A percentile compares a stretch with the other conserved stretches of the same genome.
Evolutionary conservation across 1,140 invertebrate species (phyloP).

Genomic region (Wiebesia pumilae): DNA sequence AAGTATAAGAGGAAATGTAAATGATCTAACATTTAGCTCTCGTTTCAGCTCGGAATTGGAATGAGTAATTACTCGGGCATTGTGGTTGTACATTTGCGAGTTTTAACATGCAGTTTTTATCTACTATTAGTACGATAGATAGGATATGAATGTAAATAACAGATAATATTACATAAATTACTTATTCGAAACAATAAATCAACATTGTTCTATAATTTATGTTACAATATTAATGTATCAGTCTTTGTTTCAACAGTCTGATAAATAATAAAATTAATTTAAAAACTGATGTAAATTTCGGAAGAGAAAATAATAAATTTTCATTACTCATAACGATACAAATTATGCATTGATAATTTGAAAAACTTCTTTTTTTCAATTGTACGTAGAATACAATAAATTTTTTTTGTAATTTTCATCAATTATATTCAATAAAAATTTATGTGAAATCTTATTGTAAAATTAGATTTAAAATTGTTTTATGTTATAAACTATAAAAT

Average conservation of each 20-base stretch:
- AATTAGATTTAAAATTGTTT: no score
- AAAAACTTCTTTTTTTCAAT: no score
- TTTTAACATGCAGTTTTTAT: neutral
- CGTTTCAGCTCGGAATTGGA: neutral
- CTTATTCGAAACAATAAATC: neutral
- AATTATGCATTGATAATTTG: no score
- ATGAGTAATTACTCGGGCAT: neutral
- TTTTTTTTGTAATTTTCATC: no score
- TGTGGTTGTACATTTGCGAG: neutral
- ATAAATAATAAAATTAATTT: neutral
- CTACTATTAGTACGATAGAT: neutral
- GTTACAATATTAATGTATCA: no score
- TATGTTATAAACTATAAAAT: no score
- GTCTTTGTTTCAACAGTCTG: neutral
- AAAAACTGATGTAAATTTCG: neutral
- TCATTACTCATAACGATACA: no score
- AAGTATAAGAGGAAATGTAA: neutral
- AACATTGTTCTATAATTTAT: neutral
- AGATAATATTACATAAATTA: neutral
- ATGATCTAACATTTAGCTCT: neutral
- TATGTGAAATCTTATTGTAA: no score
- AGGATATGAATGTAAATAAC: conserved; percentile 5
- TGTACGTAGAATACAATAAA: no score
- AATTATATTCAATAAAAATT: no score
- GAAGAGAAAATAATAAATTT: no score